phyloP scores from a whole-genome alignment of 2,888 invertebrate genomes.

The Sinhomidia bicolor region DNA sequence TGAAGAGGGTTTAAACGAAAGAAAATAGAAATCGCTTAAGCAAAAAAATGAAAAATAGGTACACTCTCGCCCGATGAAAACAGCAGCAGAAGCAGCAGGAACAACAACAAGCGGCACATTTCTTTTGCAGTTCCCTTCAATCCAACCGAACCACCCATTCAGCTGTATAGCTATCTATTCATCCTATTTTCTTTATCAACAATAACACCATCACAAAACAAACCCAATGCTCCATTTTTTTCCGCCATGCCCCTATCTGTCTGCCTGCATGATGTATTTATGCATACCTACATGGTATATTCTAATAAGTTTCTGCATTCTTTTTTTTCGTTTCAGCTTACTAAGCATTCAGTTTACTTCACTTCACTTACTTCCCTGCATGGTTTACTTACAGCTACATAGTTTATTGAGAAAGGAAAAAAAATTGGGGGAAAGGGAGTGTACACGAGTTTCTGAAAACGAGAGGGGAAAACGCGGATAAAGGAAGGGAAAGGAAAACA shows the following conservation, averaged over 20 bases:
- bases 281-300: conserved; percentile 21
- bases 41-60: background rate
- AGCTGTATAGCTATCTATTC: too few species aligned
- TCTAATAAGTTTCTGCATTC: background rate
- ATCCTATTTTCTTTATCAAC: conserved; percentile 31
- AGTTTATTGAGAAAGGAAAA: conserved; percentile 25
- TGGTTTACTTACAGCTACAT: conserved; percentile 7
- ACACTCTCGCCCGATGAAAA: background rate
- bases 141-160: conserved; percentile 9
- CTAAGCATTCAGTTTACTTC: background rate
- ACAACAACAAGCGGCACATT: background rate
- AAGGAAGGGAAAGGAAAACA: background rate
- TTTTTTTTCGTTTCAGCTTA: background rate
- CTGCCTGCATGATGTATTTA: conserved; percentile 13
- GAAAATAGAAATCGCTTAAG: conserved; percentile 35
- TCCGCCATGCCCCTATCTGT: background rate
- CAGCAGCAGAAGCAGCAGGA: too few species aligned
- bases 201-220: conserved; percentile 18
- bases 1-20: conserved; percentile 43
- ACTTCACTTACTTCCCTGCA: conserved; percentile 7
- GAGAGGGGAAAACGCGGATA: background rate
- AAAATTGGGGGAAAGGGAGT: background rate
- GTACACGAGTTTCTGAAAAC: conserved; percentile 4
- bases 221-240: conserved; percentile 19
- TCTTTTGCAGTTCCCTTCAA: background rate